A percentile compares a stretch with the other conserved stretches of the same genome.
phyloP scores from a whole-genome alignment of 1,140 invertebrate species.

The Bacillus rossius region DNA sequence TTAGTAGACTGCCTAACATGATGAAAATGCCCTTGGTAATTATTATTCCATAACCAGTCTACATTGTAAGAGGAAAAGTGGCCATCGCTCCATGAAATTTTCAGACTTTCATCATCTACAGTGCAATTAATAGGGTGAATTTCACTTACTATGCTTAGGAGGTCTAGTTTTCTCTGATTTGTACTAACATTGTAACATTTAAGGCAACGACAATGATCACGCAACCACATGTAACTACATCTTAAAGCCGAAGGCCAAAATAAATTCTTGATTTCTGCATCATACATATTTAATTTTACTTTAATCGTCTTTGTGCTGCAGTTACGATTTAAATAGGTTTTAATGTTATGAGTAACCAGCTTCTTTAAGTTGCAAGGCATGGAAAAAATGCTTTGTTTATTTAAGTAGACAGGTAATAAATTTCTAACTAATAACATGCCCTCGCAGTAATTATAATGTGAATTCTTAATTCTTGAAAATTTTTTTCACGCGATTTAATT shows the following conservation, averaged over 20 bases:
- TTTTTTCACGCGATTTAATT: too few species aligned
- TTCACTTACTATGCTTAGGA: conserved; percentile 40
- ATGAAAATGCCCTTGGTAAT: conserved; percentile 24
- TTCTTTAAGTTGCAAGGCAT: too few species aligned
- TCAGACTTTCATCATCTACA: conserved; percentile 15
- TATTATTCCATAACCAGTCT: conserved; percentile 40
- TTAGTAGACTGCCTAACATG: neutral
- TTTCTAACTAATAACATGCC: too few species aligned
- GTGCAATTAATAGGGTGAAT: conserved; percentile 22
- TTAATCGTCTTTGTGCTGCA: too few species aligned
- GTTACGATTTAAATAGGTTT: too few species aligned
- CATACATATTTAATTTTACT: too few species aligned
- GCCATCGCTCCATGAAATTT: conserved; percentile 34
- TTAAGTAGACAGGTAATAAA: too few species aligned
- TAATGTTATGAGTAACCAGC: too few species aligned
- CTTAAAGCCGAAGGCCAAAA: conserved; percentile 6
- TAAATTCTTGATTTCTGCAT: neutral
- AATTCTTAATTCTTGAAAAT: too few species aligned
- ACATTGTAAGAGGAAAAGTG: conserved; percentile 41
- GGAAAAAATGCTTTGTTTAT: too few species aligned
- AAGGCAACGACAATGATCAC: conserved; percentile 46
- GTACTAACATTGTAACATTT: conserved; percentile 42
- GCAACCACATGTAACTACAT: conserved; percentile 34
- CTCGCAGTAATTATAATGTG: too few species aligned
- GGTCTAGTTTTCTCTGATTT: conserved; percentile 39